Evolutionary conservation across 2,797 vertebrate species (phyloP).

Genomic region (Microctenopoma lineatum): DNA sequence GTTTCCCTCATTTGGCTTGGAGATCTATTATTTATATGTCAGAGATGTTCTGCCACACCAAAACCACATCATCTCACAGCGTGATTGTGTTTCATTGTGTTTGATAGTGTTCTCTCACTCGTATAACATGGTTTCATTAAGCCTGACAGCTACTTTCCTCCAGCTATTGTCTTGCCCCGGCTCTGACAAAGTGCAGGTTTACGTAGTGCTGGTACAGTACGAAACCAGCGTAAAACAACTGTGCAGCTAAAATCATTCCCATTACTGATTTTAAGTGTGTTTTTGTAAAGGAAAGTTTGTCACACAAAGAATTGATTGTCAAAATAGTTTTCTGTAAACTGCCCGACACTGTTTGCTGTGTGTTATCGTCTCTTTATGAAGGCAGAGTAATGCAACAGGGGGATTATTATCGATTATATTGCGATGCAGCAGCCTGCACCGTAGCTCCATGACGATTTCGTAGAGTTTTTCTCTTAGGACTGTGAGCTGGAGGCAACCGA

Average conservation of each 20-base stretch:
- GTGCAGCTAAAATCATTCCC: neutral
- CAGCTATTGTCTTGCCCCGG: conserved; percentile 50
- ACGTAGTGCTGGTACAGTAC: conserved; percentile 18
- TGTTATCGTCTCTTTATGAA: too few species aligned
- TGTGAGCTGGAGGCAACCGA: too few species aligned
- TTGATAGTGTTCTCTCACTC: conserved; percentile 29
- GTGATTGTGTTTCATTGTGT: conserved; percentile 27
- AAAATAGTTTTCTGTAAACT: neutral
- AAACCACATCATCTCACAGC: conserved; percentile 34
- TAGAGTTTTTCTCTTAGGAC: too few species aligned
- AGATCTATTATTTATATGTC: conserved; percentile 27
- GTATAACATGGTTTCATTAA: conserved; percentile 41
- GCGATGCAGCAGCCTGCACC: too few species aligned
- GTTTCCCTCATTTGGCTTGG: conserved; percentile 10
- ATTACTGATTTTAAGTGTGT: neutral
- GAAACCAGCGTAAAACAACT: conserved; percentile 6
- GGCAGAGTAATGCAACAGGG: neutral
- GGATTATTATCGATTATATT: neutral
- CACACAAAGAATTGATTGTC: too few species aligned
- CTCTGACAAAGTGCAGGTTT: conserved; percentile 43
- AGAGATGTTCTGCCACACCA: conserved; percentile 23
- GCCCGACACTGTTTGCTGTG: too few species aligned
- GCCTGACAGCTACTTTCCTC: conserved; percentile 59
- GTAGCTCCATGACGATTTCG: too few species aligned
- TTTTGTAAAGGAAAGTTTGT: too few species aligned